phyloP scores from a whole-genome alignment of 2,888 invertebrate species.

The Phengaris arion region DNA sequence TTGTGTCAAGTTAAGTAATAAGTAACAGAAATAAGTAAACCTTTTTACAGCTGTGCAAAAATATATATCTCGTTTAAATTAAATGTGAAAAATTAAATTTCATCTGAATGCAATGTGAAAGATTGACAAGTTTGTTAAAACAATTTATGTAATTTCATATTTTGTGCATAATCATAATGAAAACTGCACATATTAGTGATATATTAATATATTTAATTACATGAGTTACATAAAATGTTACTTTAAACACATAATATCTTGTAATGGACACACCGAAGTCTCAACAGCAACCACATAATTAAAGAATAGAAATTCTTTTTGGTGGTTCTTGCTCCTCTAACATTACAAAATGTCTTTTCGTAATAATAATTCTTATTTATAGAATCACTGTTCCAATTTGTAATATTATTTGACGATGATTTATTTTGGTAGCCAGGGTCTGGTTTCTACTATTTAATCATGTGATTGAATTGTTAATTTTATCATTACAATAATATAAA shows the following conservation, averaged over 20 bases:
- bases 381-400: too few species aligned
- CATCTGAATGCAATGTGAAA: conserved; percentile 2
- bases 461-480: conserved; percentile 23
- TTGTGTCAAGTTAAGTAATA: neutral
- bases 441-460: neutral
- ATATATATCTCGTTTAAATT: neutral
- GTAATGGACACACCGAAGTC: conserved; percentile 50
- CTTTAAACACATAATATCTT: conserved; percentile 34
- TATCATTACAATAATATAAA: conserved; percentile 58
- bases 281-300: conserved; percentile 25
- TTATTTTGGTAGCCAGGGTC: too few species aligned
- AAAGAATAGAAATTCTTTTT: neutral
- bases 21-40: neutral
- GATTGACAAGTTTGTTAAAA: neutral
- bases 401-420: too few species aligned
- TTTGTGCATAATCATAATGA: neutral
- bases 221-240: conserved; percentile 9
- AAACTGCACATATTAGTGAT: neutral
- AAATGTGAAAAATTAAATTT: neutral
- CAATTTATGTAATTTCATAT: neutral
- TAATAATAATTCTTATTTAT: too few species aligned
- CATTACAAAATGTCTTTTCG: too few species aligned
- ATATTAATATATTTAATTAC: conserved; percentile 14
- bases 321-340: too few species aligned
- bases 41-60: neutral